These are phyloP conservation scores for Coenonympha glycerion DNA, from an alignment of 2,888 invertebrate species.

Conservation along the genomic window DNA sequence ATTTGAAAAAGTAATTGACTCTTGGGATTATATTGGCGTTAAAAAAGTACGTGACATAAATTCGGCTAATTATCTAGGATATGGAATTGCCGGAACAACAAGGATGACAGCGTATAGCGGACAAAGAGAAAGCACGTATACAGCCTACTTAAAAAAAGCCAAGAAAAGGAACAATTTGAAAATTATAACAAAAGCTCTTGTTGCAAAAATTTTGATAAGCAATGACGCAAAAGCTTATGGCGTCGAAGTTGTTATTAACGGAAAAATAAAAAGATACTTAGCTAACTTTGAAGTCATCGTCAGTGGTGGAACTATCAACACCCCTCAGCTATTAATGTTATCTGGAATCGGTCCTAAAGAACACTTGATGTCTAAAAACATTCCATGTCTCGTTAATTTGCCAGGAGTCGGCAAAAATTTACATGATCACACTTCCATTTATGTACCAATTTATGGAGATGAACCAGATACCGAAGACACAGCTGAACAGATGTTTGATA, in stretches of 20 bases:
- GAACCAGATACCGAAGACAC: conserved; percentile 37
- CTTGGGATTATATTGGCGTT: conserved; percentile 65
- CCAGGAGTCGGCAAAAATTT: conserved; percentile 70
- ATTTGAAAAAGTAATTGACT: conserved; percentile 41
- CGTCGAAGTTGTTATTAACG: conserved; percentile 45
- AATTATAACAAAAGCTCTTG: conserved; percentile 63
- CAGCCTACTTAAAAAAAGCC: conserved; percentile 56
- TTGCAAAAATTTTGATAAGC: conserved; percentile 68
- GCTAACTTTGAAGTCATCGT: conserved; percentile 64
- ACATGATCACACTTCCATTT: conserved; percentile 68
- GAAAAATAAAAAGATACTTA: conserved; percentile 26
- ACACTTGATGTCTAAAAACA: conserved; percentile 49
- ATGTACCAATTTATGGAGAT: conserved; percentile 48
- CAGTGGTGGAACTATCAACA: conserved; percentile 64
- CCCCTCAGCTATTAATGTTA: conserved; percentile 68
- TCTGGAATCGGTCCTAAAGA: conserved; percentile 69
- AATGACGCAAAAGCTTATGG: conserved; percentile 43
- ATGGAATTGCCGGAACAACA: conserved; percentile 28
- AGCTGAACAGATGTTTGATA: conserved; percentile 41
- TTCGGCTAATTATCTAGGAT: conserved; percentile 55
- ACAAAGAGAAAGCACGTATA: conserved; percentile 61
- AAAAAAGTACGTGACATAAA: conserved; percentile 51
- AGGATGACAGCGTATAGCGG: conserved; percentile 66
- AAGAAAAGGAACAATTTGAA: conserved; percentile 46
- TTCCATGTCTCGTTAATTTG: conserved; percentile 50